These are phyloP conservation scores for Ruditapes philippinarum DNA, from an alignment of 1,140 invertebrate species.

Conservation along the genomic window DNA sequence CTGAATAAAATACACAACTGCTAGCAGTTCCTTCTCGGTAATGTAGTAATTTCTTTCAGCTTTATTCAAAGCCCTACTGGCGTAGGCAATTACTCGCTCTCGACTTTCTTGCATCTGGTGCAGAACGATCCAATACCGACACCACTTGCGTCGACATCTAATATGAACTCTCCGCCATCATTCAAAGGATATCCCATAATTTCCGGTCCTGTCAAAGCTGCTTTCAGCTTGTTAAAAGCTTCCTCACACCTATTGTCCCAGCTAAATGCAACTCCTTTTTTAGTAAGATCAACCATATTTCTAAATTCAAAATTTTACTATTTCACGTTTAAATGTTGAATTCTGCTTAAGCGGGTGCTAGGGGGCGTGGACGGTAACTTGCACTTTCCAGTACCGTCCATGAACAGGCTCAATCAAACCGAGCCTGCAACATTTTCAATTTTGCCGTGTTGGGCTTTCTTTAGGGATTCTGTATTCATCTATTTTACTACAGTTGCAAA, in stretches of 20 bases:
- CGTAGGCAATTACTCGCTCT: slow-evolving; percentile 70
- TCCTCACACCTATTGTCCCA: not conserved
- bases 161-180: slow-evolving; percentile 65
- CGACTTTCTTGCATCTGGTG: slow-evolving; percentile 72
- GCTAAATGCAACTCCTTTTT: slow-evolving; percentile 20
- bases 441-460: too few relatives aligned
- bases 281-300: not conserved
- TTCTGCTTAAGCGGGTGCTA: too few relatives aligned
- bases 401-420: too few relatives aligned
- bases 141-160: slow-evolving; percentile 79
- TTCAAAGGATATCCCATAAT: not conserved
- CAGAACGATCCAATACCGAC: slow-evolving; percentile 72
- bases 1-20: slow-evolving; percentile 49
- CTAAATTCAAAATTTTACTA: too few relatives aligned
- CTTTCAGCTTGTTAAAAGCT: not conserved
- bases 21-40: slow-evolving; percentile 56
- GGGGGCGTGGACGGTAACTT: too few relatives aligned
- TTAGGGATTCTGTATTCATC: too few relatives aligned
- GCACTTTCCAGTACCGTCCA: too few relatives aligned
- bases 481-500: too few relatives aligned
- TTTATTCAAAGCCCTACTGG: slow-evolving; percentile 50
- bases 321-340: too few relatives aligned
- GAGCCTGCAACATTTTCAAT: too few relatives aligned
- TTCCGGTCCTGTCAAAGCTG: not conserved
- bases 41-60: slow-evolving; percentile 81